Evolutionary conservation across 2,113 vertebrate species (phyloP), one percentile per base, ranked within the genome.

Genomic region (Steatornis caripensis): DNA sequence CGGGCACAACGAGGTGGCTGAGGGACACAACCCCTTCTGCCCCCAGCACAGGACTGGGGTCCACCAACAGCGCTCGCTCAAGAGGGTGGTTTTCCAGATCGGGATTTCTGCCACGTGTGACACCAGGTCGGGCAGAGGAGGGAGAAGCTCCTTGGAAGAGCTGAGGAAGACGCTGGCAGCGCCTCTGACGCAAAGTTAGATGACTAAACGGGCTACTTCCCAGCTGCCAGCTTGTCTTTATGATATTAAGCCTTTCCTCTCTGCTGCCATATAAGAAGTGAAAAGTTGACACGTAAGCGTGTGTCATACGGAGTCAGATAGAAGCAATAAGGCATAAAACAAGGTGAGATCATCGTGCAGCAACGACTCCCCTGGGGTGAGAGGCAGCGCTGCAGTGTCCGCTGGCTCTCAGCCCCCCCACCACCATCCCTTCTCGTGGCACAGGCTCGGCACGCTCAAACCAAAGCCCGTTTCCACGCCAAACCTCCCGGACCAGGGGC

Each of bases 261-360:
- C 69, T 29, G 48, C 90, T 72, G 54, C 91, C 95, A 26, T 78
- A 96, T 75, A 53, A 96, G 90, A 91, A 98, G 75, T 92, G 90
- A 90, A 88, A 91, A 97, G 87, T 65, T 95, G 96, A 92, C 90
- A 89, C 91, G 49, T 83, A 70, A 95, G 94, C n/a, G 27, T 94
- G 92, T 97, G 95, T 97, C 95, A 96, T 4, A 36, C 1, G 4
- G 72, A 97, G 93, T 66, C 87, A 97, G 80, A 96, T 92, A 95
- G 97, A 81, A 94, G 97, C 97, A 97, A 95, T 96, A 97, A 95
- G 97, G 94, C 95, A 64, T 95, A 96, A 96, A 95, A 95, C 94
- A 94, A 97, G 94, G 95, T 95, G 92, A 97, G 94, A 96, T 94
- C 97, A 95, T 95, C 39, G 8, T 17, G 71, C 77, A 87, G 92